Evolutionary conservation across 2,113 vertebrate genomes (phyloP).

Genomic region (Chauna torquata): DNA sequence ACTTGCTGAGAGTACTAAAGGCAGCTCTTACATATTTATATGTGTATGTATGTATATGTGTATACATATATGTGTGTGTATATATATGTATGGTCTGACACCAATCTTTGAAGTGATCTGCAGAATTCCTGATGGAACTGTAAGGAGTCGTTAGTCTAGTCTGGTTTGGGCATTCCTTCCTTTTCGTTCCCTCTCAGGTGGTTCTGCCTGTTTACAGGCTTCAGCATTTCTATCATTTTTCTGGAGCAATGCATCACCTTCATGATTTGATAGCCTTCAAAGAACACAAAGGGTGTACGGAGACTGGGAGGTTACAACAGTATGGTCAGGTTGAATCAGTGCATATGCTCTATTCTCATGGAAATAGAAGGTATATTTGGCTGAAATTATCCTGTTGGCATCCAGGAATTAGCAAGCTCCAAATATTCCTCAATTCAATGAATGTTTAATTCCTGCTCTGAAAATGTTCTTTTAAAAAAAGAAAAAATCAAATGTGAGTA

Average conservation of each 20-base stretch:
- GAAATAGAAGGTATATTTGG: neutral
- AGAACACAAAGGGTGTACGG: neutral
- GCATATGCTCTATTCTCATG: fast-evolving
- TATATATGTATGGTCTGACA: neutral
- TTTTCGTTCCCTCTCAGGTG: neutral
- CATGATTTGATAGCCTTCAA: neutral
- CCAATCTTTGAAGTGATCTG: neutral
- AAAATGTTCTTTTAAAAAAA: neutral
- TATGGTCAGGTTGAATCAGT: neutral
- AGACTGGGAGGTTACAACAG: neutral
- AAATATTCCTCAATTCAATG: neutral
- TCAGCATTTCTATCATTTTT: neutral
- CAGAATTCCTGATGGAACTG: neutral
- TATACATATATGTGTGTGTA: too few species aligned
- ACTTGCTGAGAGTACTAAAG: neutral
- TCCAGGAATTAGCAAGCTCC: neutral
- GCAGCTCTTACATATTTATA: neutral
- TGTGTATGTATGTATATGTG: neutral
- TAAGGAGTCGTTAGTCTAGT: neutral
- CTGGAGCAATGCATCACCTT: neutral
- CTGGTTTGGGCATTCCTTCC: neutral
- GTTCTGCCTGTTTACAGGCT: neutral
- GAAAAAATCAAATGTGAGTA: neutral
- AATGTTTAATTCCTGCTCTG: neutral
- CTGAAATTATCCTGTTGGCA: neutral